Evolutionary conservation across 2,888 invertebrate species (phyloP).

Genomic region (Petrolisthes cinctipes): DNA sequence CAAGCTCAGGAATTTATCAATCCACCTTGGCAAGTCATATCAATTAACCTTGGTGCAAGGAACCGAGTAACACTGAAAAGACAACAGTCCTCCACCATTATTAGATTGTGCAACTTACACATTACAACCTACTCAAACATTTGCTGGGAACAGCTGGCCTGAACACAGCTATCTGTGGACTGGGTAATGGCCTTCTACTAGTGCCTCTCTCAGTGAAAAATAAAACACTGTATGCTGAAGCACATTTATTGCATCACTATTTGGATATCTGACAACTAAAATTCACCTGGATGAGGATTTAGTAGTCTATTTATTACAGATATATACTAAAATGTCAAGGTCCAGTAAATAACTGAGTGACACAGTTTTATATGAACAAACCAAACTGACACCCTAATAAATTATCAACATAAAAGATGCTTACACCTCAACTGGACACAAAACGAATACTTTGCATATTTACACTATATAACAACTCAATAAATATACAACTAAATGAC

Average conservation of each 20-base stretch:
- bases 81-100: too few relatives aligned
- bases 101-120: too few relatives aligned
- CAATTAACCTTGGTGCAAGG: too few relatives aligned
- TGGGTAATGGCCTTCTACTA: slow-evolving; percentile 41
- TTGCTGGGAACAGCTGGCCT: too few relatives aligned
- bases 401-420: too few relatives aligned
- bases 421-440: background rate
- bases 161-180: background rate
- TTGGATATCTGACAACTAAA: too few relatives aligned
- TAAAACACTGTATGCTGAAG: slow-evolving; percentile 23
- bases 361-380: too few relatives aligned
- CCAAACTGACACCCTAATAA: background rate
- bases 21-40: too few relatives aligned
- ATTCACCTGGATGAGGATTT: too few relatives aligned
- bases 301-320: background rate
- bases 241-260: slow-evolving; percentile 39
- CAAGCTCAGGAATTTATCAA: too few relatives aligned
- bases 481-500: background rate
- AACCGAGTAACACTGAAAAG: too few relatives aligned
- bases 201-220: slow-evolving; percentile 17
- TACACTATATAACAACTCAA: background rate
- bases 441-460: background rate
- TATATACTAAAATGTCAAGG: slow-evolving; percentile 2
- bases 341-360: background rate
- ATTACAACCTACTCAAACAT: too few relatives aligned